Evolutionary conservation across 92 coral and sea anemone species (phyloP).

Genomic region (Epizoanthus stellaris): DNA sequence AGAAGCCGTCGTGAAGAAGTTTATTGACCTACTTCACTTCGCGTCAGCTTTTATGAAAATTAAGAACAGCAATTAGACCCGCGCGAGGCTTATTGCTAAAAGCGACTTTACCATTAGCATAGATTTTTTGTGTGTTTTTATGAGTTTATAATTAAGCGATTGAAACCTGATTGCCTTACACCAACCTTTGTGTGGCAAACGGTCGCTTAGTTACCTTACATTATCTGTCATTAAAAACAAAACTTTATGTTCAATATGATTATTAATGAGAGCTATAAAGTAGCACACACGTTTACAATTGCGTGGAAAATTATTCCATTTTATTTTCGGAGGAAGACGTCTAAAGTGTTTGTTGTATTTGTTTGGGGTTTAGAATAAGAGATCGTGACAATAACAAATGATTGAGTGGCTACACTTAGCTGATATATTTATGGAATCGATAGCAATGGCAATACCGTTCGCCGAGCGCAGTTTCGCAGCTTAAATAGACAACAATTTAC

Average conservation of each 20-base stretch:
- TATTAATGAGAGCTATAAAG: neutral
- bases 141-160: conserved; percentile 29
- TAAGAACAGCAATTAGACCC: neutral
- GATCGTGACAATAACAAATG: too few species aligned
- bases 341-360: too few species aligned
- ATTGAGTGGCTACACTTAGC: too few species aligned
- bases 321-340: too few species aligned
- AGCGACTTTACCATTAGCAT: conserved; percentile 18
- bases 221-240: conserved; percentile 25
- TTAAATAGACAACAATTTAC: too few species aligned
- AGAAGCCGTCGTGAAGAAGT: neutral
- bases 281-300: neutral
- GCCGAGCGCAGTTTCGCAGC: too few species aligned
- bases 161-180: conserved; percentile 10
- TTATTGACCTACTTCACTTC: conserved; percentile 15
- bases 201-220: conserved; percentile 27
- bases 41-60: conserved; percentile 18
- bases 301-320: too few species aligned
- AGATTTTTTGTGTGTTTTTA: neutral
- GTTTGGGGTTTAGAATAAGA: too few species aligned
- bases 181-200: conserved; percentile 4
- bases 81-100: conserved; percentile 12
- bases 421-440: too few species aligned
- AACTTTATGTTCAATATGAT: neutral
- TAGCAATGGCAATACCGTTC: too few species aligned